Base-by-base conservation (phyloP, 2,797 vertebrate species). In the Mergus octosetaceus region DNA sequence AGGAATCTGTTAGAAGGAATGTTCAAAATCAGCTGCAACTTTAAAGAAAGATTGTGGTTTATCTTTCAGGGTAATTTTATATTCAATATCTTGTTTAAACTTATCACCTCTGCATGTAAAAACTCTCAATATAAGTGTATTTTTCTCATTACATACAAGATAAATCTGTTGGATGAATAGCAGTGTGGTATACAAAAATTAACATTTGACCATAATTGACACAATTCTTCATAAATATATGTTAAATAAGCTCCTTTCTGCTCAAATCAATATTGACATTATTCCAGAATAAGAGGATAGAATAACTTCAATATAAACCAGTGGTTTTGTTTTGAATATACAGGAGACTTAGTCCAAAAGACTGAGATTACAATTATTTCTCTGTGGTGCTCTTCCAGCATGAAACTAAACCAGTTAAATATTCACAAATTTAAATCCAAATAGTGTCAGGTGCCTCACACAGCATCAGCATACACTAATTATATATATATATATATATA, bases 1-100 rank as follows among this genome's bases (percentile, higher is more conserved):
- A 94, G 92, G 95, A 96, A 90, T 97, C 91, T 95, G 9, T 94
- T 92, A 91, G 94, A 96, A 96, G 90, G 85, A 95, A 95, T 96
- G 79, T 75, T 96, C 97, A 71, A 97, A 97, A 97, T 97, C 87
- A 96, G 70, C 87, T 96, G 82, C 93, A 97, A 60, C 77, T 87
- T 93, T 96, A 68, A 97, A 95, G 86, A 68, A 97, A 95, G 86
- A 90, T 93, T 95, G 92, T 96, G 70, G 22, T 72, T 96, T 89
- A 71, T 87, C 94, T 97, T 97, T 96, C 89, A 75, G 84, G 94
- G 56, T 92, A 94, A 84, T 94, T 95, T 90, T 95, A 41, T 96
- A 96, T 96, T 91, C 76, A 94, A 53, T 82, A 13, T 57, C 47
- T 58, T 95, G 22, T 87, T 96, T 82, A 89, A 93, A 94, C 85